Conservation (phyloP, 2,797 vertebrate species). For the Phalanger gymnotis region DNA sequence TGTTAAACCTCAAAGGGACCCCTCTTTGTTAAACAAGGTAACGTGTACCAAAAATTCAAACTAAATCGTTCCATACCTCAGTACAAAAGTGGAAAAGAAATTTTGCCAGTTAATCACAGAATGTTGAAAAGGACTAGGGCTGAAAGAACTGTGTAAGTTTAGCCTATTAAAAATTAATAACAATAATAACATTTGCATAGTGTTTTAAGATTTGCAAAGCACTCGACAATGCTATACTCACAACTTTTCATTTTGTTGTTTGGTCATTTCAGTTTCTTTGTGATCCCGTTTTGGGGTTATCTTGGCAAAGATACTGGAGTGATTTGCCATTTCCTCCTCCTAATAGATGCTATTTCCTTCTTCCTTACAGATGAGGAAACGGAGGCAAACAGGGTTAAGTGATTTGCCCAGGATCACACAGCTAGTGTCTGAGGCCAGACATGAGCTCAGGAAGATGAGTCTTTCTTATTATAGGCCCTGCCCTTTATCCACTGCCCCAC, state of each 20-base stretch:
- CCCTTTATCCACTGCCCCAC: background rate
- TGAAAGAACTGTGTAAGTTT: background rate
- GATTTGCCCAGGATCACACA: background rate
- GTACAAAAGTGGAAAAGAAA: background rate
- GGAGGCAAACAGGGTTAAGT: background rate
- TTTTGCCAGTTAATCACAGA: slow-evolving; percentile 37
- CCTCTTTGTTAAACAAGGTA: background rate
- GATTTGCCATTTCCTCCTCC: background rate
- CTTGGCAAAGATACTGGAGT: background rate
- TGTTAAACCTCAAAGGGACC: background rate
- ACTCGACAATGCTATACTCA: background rate
- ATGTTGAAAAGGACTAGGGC: background rate
- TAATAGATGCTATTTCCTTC: background rate
- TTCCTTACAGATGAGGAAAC: background rate
- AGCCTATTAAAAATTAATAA: background rate
- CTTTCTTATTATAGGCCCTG: background rate
- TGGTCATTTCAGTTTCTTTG: background rate
- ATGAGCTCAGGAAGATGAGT: background rate
- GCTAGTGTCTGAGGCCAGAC: background rate
- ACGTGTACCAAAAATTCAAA: background rate
- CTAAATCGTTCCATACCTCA: background rate
- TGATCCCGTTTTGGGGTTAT: background rate
- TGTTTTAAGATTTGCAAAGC: background rate
- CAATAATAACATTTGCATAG: background rate
- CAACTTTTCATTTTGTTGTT: background rate